Percentiles rank a stretch among this genome's conserved stretches.
Conservation (phyloP, 2,888 invertebrate species). For the Phrixothrix hirtus region DNA sequence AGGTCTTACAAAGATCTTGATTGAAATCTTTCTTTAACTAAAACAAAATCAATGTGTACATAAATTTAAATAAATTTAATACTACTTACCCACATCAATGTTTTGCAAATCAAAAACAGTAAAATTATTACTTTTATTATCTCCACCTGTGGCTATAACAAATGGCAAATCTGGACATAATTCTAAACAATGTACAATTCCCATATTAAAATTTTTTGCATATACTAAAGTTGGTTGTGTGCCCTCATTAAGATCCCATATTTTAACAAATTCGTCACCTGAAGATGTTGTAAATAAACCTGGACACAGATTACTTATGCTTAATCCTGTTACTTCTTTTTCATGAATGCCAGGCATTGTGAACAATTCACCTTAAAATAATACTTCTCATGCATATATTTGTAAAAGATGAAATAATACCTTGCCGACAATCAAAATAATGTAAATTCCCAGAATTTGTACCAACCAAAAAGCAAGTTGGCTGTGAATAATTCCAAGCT, state of each 20-base stretch:
- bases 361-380: not conserved
- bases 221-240: conserved; percentile 51
- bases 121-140: conserved; percentile 76
- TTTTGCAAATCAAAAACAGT: conserved; percentile 67
- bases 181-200: conserved; percentile 72
- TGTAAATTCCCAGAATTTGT: conserved; percentile 70
- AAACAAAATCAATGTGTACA: conserved; percentile 32
- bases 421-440: conserved; percentile 73
- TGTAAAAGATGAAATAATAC: conserved; percentile 23
- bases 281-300: conserved; percentile 79
- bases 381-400: not conserved
- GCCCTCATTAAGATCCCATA: conserved; percentile 72
- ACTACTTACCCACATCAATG: conserved; percentile 62
- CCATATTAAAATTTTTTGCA: conserved; percentile 67
- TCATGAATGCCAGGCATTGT: conserved; percentile 67
- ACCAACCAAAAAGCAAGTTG: conserved; percentile 74
- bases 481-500: conserved; percentile 79
- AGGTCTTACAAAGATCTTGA: conserved; percentile 56
- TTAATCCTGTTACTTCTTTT: conserved; percentile 82
- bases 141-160: conserved; percentile 82
- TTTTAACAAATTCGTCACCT: conserved; percentile 79
- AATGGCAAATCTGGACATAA: conserved; percentile 81
- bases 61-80: conserved; percentile 2
- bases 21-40: conserved; percentile 60
- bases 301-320: conserved; percentile 71